Percentiles rank a stretch among this genome's conserved stretches.
Evolutionary conservation across 2,113 vertebrate genomes (phyloP).

Genomic region (Pardalotus punctatus): DNA sequence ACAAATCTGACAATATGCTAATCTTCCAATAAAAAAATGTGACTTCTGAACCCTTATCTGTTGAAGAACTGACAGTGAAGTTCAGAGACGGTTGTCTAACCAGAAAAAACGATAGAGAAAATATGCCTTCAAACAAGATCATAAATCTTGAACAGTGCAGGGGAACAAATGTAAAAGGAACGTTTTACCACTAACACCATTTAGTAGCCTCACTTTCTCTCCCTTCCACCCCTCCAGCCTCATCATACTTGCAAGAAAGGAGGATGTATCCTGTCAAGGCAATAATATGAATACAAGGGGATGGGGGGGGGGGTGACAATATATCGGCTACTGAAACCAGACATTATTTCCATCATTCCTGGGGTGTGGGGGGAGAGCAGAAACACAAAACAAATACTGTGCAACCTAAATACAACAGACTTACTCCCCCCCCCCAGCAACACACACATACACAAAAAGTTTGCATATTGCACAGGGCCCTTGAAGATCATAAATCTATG

Average conservation of each 20-base stretch:
- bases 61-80: conserved; percentile 77
- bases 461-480: conserved; percentile 86
- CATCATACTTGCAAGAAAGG: conserved; percentile 45
- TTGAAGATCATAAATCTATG: conserved; percentile 89
- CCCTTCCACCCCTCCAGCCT: conserved; percentile 13
- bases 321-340: conserved; percentile 38
- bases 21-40: conserved; percentile 68
- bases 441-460: conserved; percentile 78
- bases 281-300: conserved; percentile 31
- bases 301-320: not conserved
- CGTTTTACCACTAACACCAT: conserved; percentile 51
- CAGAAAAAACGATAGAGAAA: conserved; percentile 78
- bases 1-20: conserved; percentile 79
- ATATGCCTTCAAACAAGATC: conserved; percentile 76
- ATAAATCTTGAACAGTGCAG: conserved; percentile 70
- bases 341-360: conserved; percentile 39
- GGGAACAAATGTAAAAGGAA: conserved; percentile 62
- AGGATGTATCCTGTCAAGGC: conserved; percentile 49
- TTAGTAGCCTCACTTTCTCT: conserved; percentile 55
- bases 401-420: conserved; percentile 67
- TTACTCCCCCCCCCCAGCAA: not conserved
- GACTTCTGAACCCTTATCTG: conserved; percentile 75
- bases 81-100: conserved; percentile 75
- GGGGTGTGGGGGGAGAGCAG: not conserved
- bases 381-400: conserved; percentile 47